A percentile compares a stretch with the other conserved stretches of the same genome.
Evolutionary conservation across 2,888 invertebrate species (phyloP).

Genomic region (Tetragonula carbonaria): DNA sequence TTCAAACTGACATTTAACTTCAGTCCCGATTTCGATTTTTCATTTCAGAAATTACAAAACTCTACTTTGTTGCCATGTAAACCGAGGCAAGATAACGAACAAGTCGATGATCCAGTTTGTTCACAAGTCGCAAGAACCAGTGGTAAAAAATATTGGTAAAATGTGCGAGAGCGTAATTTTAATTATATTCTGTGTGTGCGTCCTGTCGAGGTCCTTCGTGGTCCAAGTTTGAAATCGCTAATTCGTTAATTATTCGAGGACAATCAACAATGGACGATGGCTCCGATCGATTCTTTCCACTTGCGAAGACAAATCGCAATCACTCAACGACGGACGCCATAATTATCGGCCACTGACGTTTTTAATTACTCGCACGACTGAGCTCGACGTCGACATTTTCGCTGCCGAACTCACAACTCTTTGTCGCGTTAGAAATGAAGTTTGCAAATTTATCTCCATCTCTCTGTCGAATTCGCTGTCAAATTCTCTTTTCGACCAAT

Average conservation of each 20-base stretch:
- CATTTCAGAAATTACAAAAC: too few species aligned
- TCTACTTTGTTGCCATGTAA: too few species aligned
- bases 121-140: neutral
- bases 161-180: too few species aligned
- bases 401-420: conserved; percentile 50
- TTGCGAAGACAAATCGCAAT: conserved; percentile 41
- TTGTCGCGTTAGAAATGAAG: conserved; percentile 39
- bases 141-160: neutral
- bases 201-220: too few species aligned
- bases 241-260: neutral
- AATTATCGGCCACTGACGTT: conserved; percentile 61
- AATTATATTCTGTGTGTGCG: too few species aligned
- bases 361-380: conserved; percentile 67
- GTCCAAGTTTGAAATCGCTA: neutral
- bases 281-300: conserved; percentile 1
- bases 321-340: conserved; percentile 36
- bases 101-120: too few species aligned
- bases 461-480: neutral
- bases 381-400: conserved; percentile 46
- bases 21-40: too few species aligned
- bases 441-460: conserved; percentile 19
- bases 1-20: too few species aligned
- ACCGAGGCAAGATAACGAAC: too few species aligned
- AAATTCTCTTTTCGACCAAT: conserved; percentile 2
- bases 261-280: neutral